These are phyloP conservation scores for Argyrosomus japonicus DNA, from an alignment of 2,113 vertebrate species.

Conservation along the genomic window DNA sequence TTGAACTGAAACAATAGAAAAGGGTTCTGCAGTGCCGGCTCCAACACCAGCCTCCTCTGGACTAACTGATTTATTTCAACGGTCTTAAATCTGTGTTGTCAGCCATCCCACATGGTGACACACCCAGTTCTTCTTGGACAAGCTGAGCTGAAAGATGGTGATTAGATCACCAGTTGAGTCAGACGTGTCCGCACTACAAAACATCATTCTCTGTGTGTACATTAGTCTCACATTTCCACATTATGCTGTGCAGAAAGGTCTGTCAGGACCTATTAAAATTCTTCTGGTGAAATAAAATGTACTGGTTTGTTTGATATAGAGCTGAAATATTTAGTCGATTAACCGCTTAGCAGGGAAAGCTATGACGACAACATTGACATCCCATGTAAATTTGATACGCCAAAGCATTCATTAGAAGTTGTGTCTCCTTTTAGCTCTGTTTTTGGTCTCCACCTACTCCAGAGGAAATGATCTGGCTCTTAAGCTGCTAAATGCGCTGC, in stretches of 20 bases:
- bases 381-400: too few species aligned
- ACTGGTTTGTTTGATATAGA: background rate
- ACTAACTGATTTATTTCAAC: constrained; percentile 38
- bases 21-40: constrained; percentile 21
- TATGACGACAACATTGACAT: background rate
- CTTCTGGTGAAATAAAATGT: constrained; percentile 20
- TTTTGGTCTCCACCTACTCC: background rate
- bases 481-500: too few species aligned
- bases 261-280: constrained; percentile 25
- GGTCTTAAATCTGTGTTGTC: constrained; percentile 31
- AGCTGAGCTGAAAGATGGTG: constrained; percentile 20
- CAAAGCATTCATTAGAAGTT: background rate
- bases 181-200: constrained; percentile 34
- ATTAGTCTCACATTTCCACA: constrained; percentile 43
- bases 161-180: constrained; percentile 57
- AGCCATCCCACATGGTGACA: constrained; percentile 42
- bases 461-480: background rate
- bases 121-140: constrained; percentile 50
- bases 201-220: constrained; percentile 17
- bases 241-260: background rate
- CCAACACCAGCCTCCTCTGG: background rate
- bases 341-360: background rate
- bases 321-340: background rate
- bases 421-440: background rate
- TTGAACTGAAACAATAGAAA: constrained; percentile 35